These are phyloP conservation scores for Palythoa heliodiscus DNA, from an alignment of 92 coral and sea anemone species.

Conservation along the genomic window DNA sequence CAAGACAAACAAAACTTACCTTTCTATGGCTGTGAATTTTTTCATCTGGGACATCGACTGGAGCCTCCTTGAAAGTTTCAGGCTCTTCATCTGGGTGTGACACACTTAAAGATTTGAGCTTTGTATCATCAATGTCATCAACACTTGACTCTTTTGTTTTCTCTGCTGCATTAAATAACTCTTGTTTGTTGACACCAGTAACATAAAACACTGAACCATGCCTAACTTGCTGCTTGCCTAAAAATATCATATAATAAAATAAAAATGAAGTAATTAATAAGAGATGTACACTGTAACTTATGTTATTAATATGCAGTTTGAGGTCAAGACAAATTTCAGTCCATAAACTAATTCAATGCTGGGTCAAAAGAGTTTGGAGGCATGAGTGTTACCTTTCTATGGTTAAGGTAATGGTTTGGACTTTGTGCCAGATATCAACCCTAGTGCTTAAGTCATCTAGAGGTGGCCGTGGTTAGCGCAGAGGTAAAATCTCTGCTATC, in stretches of 20 bases:
- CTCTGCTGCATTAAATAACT: constrained; percentile 81
- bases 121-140: constrained; percentile 70
- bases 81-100: constrained; percentile 73
- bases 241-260: background rate
- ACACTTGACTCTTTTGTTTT: constrained; percentile 80
- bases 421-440: too few relatives aligned
- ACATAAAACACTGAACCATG: constrained; percentile 83
- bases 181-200: constrained; percentile 86
- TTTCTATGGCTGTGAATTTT: background rate
- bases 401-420: too few relatives aligned
- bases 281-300: too few relatives aligned
- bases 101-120: constrained; percentile 56
- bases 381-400: too few relatives aligned
- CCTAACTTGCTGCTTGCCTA: constrained; percentile 36
- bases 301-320: too few relatives aligned
- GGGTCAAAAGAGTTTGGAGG: too few relatives aligned
- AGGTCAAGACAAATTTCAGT: too few relatives aligned
- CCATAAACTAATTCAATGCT: too few relatives aligned
- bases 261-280: background rate
- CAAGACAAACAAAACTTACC: background rate
- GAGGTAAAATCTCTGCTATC: too few relatives aligned
- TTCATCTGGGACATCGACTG: constrained; percentile 82
- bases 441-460: too few relatives aligned
- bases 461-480: too few relatives aligned
- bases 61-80: constrained; percentile 74